Evolutionary conservation across 2,113 vertebrate species (phyloP).

Genomic region (Mormyrus iriodes): DNA sequence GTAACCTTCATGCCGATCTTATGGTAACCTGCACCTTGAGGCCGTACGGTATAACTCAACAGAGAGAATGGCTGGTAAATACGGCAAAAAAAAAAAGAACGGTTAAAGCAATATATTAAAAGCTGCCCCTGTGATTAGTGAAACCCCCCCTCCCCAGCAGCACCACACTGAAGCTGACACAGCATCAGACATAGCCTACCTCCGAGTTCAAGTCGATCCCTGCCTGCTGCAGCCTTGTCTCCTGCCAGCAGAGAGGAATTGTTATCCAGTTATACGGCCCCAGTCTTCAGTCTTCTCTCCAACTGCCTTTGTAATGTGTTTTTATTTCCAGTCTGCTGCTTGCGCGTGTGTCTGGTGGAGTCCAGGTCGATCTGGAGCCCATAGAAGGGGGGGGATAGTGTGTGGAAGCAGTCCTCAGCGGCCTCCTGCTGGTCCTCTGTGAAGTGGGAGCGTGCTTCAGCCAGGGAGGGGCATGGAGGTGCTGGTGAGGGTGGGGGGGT

Average conservation of each 20-base stretch:
- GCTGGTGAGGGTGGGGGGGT: constrained; percentile 27
- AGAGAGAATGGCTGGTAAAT: not conserved
- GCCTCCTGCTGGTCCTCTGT: constrained; percentile 32
- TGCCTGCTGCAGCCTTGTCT: constrained; percentile 43
- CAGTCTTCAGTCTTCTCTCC: not conserved
- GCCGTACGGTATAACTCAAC: not conserved
- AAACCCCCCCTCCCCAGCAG: too few species aligned
- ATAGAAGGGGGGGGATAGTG: constrained; percentile 12
- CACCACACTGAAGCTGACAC: not conserved
- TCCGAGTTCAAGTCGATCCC: constrained; percentile 37
- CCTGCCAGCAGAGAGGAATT: constrained; percentile 30
- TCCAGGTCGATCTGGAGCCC: not conserved
- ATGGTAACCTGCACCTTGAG: not conserved
- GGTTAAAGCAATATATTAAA: not conserved
- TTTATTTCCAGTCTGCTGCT: constrained; percentile 37
- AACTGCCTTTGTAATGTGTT: constrained; percentile 2
- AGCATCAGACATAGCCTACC: constrained; percentile 38
- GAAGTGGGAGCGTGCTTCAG: constrained; percentile 19
- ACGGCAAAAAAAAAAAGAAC: not conserved
- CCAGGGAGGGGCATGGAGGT: constrained; percentile 47
- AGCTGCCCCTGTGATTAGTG: too few species aligned
- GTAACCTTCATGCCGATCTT: not conserved
- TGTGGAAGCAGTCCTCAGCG: not conserved
- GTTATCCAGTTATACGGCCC: constrained; percentile 38
- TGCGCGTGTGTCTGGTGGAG: constrained; percentile 43